These are phyloP conservation scores for Drosophila fulvimacula DNA, from an alignment of 2,888 invertebrate genomes.

Conservation along the genomic window DNA sequence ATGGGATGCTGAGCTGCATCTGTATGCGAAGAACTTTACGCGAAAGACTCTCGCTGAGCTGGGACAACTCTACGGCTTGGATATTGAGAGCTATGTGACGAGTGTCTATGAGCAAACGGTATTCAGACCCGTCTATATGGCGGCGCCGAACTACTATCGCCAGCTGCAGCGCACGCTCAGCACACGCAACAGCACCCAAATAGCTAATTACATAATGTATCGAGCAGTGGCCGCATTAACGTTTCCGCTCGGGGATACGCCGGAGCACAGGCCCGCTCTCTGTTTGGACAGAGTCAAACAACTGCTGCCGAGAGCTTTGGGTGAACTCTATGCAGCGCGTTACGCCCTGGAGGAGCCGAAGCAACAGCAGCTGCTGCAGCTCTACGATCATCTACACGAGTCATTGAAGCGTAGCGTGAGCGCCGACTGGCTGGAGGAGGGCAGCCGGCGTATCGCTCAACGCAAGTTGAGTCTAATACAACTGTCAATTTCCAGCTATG, in stretches of 20 bases:
- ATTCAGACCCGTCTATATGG: conserved; percentile 79
- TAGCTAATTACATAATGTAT: conserved; percentile 84
- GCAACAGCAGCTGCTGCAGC: conserved; percentile 51
- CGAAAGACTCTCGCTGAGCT: conserved; percentile 71
- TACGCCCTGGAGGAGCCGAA: conserved; percentile 52
- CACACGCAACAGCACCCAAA: conserved; percentile 60
- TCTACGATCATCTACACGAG: conserved; percentile 62
- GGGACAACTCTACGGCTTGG: conserved; percentile 59
- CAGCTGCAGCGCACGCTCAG: conserved; percentile 72
- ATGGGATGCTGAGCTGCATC: conserved; percentile 49
- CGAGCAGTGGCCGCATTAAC: conserved; percentile 67
- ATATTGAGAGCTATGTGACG: conserved; percentile 73
- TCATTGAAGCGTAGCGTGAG: conserved; percentile 62
- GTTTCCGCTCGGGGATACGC: conserved; percentile 50
- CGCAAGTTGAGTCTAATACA: conserved; percentile 68
- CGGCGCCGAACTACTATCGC: conserved; percentile 71
- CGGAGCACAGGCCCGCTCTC: conserved; percentile 38
- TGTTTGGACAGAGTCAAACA: conserved; percentile 67
- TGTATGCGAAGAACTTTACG: conserved; percentile 54
- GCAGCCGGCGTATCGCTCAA: conserved; percentile 71
- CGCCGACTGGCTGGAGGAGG: conserved; percentile 77
- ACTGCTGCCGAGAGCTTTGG: conserved; percentile 74
- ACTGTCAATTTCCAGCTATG: conserved; percentile 51
- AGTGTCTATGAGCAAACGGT: conserved; percentile 66
- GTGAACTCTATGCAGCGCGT: conserved; percentile 77